Percentiles rank a stretch among this genome's conserved stretches.
phyloP scores from a whole-genome alignment of 2,888 invertebrate genomes.

The Allophyes oxyacanthae region DNA sequence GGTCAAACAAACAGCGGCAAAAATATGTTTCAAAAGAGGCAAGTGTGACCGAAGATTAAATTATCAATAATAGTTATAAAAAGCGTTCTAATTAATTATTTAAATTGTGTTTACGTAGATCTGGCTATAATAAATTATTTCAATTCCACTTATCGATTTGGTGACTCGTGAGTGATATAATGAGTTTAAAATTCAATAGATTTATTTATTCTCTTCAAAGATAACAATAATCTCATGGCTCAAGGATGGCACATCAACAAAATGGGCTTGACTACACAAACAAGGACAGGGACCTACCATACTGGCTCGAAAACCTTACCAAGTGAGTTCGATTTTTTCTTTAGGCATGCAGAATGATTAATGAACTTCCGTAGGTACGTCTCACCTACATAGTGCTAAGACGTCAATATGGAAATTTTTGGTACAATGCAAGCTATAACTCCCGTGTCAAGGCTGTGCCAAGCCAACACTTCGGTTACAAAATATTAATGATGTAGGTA shows the following conservation, averaged over 20 bases:
- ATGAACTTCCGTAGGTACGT: conserved; percentile 53
- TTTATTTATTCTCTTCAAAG: conserved; percentile 41
- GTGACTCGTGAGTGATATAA: conserved; percentile 44
- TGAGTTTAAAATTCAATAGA: conserved; percentile 40
- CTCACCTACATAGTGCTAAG: conserved; percentile 45
- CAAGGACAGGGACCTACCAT: conserved; percentile 74
- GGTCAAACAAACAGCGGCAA: conserved; percentile 88
- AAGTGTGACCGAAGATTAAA: conserved; percentile 72
- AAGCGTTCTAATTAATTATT: conserved; percentile 30
- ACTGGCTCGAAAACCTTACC: conserved; percentile 85
- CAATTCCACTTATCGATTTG: conserved; percentile 13
- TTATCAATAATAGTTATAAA: conserved; percentile 56
- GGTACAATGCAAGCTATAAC: conserved; percentile 61
- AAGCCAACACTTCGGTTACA: conserved; percentile 33
- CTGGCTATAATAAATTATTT: conserved; percentile 19
- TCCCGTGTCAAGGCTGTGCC: conserved; percentile 71
- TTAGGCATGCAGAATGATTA: conserved; percentile 62
- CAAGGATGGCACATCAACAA: conserved; percentile 80
- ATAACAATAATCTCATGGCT: conserved; percentile 73
- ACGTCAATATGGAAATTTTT: conserved; percentile 60
- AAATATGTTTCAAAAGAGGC: conserved; percentile 84
- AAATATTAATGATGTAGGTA: no score
- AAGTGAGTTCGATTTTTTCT: conserved; percentile 69
- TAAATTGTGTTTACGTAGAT: conserved; percentile 21
- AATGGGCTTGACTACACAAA: conserved; percentile 74